A percentile compares a stretch with the other conserved stretches of the same genome.
Evolutionary conservation across 2,888 invertebrate species (phyloP).

Genomic region (Drosophila dives): DNA sequence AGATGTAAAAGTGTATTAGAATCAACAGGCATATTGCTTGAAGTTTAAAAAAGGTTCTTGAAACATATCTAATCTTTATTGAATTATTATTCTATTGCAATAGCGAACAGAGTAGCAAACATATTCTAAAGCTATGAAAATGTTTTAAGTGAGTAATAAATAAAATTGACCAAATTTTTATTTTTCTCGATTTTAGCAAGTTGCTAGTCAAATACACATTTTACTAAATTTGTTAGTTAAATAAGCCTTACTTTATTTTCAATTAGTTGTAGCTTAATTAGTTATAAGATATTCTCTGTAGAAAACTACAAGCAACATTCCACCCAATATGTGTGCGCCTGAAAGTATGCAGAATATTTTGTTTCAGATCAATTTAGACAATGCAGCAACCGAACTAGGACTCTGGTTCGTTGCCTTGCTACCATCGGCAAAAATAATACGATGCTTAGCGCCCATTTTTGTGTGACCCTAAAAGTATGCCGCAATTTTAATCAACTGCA

Average conservation of each 20-base stretch:
- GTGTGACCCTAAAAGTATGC: not conserved
- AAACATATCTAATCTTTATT: not conserved
- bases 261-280: not conserved
- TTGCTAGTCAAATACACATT: too few species aligned
- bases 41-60: not conserved
- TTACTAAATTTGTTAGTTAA: too few species aligned
- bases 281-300: not conserved
- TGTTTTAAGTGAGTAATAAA: not conserved
- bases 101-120: not conserved
- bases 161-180: not conserved
- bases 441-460: too few species aligned
- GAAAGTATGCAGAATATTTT: not conserved
- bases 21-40: not conserved
- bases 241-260: not conserved
- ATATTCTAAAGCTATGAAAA: not conserved
- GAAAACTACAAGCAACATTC: not conserved
- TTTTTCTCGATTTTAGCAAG: not conserved
- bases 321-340: not conserved
- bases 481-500: not conserved
- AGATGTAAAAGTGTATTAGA: not conserved
- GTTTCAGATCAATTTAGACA: not conserved
- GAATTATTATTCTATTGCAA: too few species aligned
- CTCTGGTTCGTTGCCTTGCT: not conserved
- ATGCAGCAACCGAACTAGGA: not conserved
- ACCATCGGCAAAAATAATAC: not conserved